These are phyloP conservation scores for Myopa testacea DNA, from an alignment of 2,888 invertebrate genomes.

Conservation along the genomic window DNA sequence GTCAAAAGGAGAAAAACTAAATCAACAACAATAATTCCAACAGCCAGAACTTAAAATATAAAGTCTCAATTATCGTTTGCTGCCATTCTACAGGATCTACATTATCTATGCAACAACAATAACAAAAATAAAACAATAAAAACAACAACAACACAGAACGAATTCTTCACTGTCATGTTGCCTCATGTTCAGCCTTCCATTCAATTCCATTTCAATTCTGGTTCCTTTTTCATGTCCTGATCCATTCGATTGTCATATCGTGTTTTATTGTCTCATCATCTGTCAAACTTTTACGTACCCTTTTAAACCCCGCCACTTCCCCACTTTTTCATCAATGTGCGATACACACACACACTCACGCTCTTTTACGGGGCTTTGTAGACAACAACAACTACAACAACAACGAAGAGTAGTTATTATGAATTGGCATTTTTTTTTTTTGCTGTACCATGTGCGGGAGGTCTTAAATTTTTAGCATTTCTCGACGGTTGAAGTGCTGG, in stretches of 20 bases:
- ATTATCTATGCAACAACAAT: not conserved
- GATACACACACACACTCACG: not conserved
- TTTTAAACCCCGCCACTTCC: not conserved
- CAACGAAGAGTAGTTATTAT: conserved; percentile 14
- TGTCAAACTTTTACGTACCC: conserved; percentile 46
- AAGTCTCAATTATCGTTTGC: conserved; percentile 32
- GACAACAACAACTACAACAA: not conserved
- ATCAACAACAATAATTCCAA: not conserved
- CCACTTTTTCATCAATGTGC: not conserved
- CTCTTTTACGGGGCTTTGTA: not conserved
- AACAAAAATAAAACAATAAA: no score
- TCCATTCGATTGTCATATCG: conserved; percentile 46
- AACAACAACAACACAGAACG: not conserved
- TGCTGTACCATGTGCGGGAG: conserved; percentile 29
- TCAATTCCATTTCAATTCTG: conserved; percentile 17
- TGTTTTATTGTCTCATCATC: conserved; percentile 52
- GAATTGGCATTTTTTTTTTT: conserved; percentile 37
- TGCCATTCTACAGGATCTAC: not conserved
- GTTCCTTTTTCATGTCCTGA: not conserved
- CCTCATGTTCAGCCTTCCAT: not conserved
- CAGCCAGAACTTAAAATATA: not conserved
- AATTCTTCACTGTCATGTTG: conserved; percentile 19
- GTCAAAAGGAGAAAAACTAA: not conserved
- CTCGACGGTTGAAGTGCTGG: conserved; percentile 4
- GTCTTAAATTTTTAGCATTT: conserved; percentile 18